Conservation (phyloP, 2,888 invertebrate genomes). For the Protodeltote pygarga region DNA sequence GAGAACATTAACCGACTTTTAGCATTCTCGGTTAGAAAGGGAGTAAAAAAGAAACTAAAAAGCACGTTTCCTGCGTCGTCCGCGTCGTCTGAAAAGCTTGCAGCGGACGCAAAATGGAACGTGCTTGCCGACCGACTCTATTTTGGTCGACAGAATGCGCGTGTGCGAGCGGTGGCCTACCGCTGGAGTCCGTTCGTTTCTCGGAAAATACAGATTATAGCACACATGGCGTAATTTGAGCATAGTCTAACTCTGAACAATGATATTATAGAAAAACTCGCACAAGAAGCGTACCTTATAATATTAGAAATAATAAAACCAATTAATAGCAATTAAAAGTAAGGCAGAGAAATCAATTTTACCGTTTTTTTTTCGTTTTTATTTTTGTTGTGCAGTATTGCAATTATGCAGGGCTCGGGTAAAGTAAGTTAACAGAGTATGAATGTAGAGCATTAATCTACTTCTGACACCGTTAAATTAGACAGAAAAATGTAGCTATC, state of each 20-base stretch:
- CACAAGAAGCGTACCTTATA: background rate
- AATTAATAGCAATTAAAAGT: no score
- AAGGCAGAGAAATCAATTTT: no score
- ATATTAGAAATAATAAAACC: background rate
- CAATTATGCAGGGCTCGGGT: no score
- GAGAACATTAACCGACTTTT: conserved; percentile 40
- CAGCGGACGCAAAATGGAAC: conserved; percentile 40
- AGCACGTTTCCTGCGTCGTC: conserved; percentile 65
- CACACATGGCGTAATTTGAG: conserved; percentile 55
- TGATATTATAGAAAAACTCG: no score
- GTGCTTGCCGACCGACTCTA: conserved; percentile 55
- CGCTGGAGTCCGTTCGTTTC: conserved; percentile 65
- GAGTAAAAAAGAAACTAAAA: conserved; percentile 59
- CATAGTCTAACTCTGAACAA: conserved; percentile 14
- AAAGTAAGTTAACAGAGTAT: no score
- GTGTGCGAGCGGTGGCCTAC: conserved; percentile 57
- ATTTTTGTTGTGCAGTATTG: no score
- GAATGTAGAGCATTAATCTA: no score
- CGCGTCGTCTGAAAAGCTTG: conserved; percentile 52
- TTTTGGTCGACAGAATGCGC: conserved; percentile 64
- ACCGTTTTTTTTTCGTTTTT: no score
- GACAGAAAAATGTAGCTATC: no score
- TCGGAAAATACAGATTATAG: conserved; percentile 66
- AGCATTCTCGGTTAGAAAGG: conserved; percentile 39
- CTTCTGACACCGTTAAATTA: no score